Evolutionary conservation across 2,888 invertebrate species (phyloP).

Genomic region (Amiota mariae): DNA sequence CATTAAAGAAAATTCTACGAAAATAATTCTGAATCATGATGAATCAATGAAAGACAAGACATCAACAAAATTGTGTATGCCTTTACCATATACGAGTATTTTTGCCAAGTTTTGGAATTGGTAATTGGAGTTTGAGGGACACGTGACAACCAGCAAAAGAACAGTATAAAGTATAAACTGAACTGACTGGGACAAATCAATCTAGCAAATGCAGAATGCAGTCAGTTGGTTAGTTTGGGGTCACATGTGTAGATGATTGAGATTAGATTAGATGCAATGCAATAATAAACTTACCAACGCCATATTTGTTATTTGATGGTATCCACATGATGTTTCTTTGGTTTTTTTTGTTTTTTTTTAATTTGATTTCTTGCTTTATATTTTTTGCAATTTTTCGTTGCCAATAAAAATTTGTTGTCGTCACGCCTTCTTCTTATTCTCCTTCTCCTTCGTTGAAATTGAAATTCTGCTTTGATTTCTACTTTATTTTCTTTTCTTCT

Average conservation of each 20-base stretch:
- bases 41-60: neutral
- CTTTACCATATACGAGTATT: neutral
- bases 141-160: conserved; percentile 32
- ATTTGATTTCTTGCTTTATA: neutral
- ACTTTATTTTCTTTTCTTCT: conserved; percentile 46
- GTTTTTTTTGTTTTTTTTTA: too few relatives aligned
- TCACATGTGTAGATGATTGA: conserved; percentile 22
- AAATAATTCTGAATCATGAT: conserved; percentile 21
- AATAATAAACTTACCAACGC: conserved; percentile 74
- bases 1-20: conserved; percentile 16
- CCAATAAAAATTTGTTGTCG: too few relatives aligned
- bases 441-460: too few relatives aligned
- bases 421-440: too few relatives aligned
- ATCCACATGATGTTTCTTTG: conserved; percentile 68
- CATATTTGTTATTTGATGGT: conserved; percentile 73
- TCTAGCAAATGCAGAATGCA: too few relatives aligned
- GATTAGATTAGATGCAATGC: conserved; percentile 34
- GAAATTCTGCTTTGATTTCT: conserved; percentile 45
- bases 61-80: conserved; percentile 28
- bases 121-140: neutral
- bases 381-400: too few relatives aligned
- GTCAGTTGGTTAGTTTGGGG: conserved; percentile 15
- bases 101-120: neutral
- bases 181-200: too few relatives aligned
- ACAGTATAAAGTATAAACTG: neutral